Evolutionary conservation across 2,888 invertebrate genomes (phyloP), one percentile per base, ranked within the genome.

Genomic region (Trachelus tabidus): DNA sequence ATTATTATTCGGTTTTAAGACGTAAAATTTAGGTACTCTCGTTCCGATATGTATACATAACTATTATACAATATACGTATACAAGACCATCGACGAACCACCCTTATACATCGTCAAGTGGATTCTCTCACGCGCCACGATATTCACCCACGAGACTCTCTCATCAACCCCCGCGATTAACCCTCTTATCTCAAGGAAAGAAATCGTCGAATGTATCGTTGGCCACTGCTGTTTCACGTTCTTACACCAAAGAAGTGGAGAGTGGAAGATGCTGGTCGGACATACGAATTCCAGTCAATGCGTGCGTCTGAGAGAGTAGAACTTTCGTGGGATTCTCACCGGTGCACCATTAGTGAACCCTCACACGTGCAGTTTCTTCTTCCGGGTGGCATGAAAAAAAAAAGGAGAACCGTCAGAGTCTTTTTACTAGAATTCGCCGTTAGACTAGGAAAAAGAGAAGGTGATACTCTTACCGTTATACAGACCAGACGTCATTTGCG

Each of bases 271-370:
- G 31, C 68, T 31, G 76, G 75, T 80, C 77, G 37, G 75, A 73
- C 71, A 6, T 31, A 71, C 71, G 33, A 34, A 71, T 80, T 79
- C 76, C 80, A 80, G 79, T 82, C 82, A 80, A 79, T 82, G 76
- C 78, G 79, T 80, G 79, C 80, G 81, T 81, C 83, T 83, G 84
- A 83, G 82, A 69, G 80, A 73, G 33, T 30, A 34, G 31, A 83
- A 40, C 80, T 83, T 85, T 82, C 83, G 83, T 84, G 83, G 81
- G 82, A 85, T 82, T 81, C 79, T 75, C 81, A 76, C 81, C 80
- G 84, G 81, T 85, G 85, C 81, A 87, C 87, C 87, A 84, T 87
- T 87, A 88, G 82, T 1, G 81, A 80, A 80, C 77, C 77, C 82
- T 75, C 79, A 81, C 78, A 79, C 80, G 85, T 80, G 73, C 78